Base-by-base conservation (phyloP, 1,140 invertebrate genomes). In the Leptoteleia sp. region DNA sequence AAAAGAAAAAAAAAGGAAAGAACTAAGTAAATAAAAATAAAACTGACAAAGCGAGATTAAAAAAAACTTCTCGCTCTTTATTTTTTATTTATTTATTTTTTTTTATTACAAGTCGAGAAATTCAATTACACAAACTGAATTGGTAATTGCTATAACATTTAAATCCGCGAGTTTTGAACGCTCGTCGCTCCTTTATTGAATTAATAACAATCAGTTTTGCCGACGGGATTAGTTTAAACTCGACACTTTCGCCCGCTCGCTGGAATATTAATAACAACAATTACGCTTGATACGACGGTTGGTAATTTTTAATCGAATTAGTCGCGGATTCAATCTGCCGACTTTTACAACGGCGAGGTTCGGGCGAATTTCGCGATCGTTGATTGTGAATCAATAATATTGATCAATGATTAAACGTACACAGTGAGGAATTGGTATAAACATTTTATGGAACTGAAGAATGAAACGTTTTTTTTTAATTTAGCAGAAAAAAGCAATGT, bases 151-250 rank as follows among this genome's bases (percentile, higher is more conserved):
- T 6, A 11, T 8, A 33, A 38, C 31, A 38, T 37, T 54, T 54
- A 37, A 38, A 54, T 54, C 16, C 17, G 17, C 48, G 33, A 37
- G 19, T 54, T 37, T 38, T 37, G 33, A 35, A 33, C 48, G 19
- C 17, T 50, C 48, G 33, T 35, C 31, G 27, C 15, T 11, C 31
- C 17, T 17, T n/a, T 22, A 54, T 54, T 54, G 33, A 38, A 38
- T 54, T 54, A 54, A 8, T 19, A 54, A 38, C 16, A 54, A 38
- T 54, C 25, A 54, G 33, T 22, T 37, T 12, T 54, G 48, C 29
- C 6, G 7, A 13, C 9, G 31, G 11, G 19, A 38, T 54, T 54
- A 50, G 47, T 17, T 50, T 50, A 50, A 50, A 50, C 15, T 33
- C 13, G 5, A 50, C 33, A 35, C 15, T 54, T 25, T 54, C 11